phyloP scores from a whole-genome alignment of 2,888 invertebrate species.

The Philopedon plagiatum region DNA sequence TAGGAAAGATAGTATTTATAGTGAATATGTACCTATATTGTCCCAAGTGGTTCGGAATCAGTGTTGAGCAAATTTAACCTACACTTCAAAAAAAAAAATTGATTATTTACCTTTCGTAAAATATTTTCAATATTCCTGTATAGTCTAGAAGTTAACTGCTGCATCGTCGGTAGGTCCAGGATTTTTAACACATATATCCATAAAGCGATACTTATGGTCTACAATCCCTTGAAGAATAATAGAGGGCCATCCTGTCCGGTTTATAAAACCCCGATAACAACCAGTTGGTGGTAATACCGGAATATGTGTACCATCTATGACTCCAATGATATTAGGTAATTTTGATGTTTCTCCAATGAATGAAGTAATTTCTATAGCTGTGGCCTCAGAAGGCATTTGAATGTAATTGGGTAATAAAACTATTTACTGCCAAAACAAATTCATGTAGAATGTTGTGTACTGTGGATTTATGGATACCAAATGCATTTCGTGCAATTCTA shows the following conservation, averaged over 20 bases:
- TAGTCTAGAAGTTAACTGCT: too few species aligned
- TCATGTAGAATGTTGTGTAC: slow-evolving; percentile 19
- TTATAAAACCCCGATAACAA: slow-evolving; percentile 32
- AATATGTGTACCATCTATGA: slow-evolving; percentile 37
- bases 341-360: background rate
- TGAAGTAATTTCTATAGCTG: slow-evolving; percentile 1
- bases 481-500: slow-evolving; percentile 13
- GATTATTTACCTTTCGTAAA: too few species aligned
- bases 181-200: slow-evolving; percentile 14
- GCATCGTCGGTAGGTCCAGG: slow-evolving; percentile 1
- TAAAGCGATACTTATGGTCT: slow-evolving; percentile 16
- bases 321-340: slow-evolving; percentile 33
- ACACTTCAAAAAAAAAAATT: too few species aligned
- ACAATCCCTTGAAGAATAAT: slow-evolving; percentile 24
- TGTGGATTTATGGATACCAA: slow-evolving; percentile 26
- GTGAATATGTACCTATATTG: too few species aligned
- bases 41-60: too few species aligned
- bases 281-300: slow-evolving; percentile 22
- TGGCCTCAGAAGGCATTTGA: slow-evolving; percentile 3
- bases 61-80: too few species aligned
- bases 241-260: slow-evolving; percentile 30
- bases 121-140: too few species aligned
- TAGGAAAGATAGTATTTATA: too few species aligned
- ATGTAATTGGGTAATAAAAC: background rate
- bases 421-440: slow-evolving; percentile 15